Percentiles rank a stretch among this genome's conserved stretches.
phyloP scores from a whole-genome alignment of 2,113 vertebrate species.

The Oxygymnocypris stewartii region DNA sequence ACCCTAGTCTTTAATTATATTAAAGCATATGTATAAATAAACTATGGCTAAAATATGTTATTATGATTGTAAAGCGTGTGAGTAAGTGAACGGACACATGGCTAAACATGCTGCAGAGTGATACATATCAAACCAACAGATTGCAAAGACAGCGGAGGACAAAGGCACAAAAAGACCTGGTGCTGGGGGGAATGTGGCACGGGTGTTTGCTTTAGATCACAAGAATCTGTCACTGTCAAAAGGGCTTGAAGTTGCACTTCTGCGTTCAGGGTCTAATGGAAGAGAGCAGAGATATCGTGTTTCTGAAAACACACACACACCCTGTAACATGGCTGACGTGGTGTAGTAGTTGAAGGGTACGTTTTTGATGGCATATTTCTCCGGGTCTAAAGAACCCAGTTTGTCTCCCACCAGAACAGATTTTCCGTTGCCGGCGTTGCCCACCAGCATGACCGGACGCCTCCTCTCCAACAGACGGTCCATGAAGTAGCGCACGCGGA shows the following conservation, averaged over 20 bases:
- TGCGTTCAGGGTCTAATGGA: not conserved
- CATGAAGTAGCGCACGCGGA: constrained; percentile 85
- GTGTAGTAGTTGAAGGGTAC: constrained; percentile 95
- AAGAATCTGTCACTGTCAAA: constrained; percentile 19
- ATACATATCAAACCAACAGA: constrained; percentile 48
- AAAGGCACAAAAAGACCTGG: constrained; percentile 27
- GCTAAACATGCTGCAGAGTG: constrained; percentile 5
- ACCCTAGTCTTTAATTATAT: not conserved
- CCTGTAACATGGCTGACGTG: constrained; percentile 93
- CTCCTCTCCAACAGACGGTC: constrained; percentile 78
- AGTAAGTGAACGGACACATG: not conserved
- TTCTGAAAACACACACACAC: constrained; percentile 65
- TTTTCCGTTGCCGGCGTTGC: constrained; percentile 86
- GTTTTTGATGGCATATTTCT: constrained; percentile 84
- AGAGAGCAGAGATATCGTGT: not conserved
- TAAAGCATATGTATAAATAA: not conserved
- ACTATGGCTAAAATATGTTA: not conserved
- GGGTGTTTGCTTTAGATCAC: not conserved
- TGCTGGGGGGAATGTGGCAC: constrained; percentile 5
- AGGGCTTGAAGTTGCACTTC: not conserved
- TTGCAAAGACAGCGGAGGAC: constrained; percentile 18
- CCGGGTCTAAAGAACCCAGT: constrained; percentile 76
- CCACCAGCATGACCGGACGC: constrained; percentile 89
- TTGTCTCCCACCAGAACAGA: constrained; percentile 87
- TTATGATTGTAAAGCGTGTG: not conserved